These are phyloP conservation scores for Callocephalon fimbriatum DNA, from an alignment of 2,113 vertebrate genomes.

Conservation along the genomic window DNA sequence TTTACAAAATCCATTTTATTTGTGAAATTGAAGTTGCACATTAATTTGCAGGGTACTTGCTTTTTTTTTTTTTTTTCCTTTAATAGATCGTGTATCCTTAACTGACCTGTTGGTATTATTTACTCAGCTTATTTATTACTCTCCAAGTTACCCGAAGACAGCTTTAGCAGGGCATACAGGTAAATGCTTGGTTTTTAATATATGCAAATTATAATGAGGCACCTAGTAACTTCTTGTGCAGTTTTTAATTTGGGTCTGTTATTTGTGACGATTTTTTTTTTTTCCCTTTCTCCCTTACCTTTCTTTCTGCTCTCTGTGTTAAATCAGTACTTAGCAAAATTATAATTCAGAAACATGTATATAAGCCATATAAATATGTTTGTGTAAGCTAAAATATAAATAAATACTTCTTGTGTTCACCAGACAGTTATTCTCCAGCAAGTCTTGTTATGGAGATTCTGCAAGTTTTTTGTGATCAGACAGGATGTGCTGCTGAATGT, in stretches of 20 bases:
- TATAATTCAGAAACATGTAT: neutral
- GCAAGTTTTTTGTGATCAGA: slow-evolving; percentile 87
- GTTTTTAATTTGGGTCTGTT: neutral
- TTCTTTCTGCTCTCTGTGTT: neutral
- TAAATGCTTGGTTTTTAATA: slow-evolving; percentile 56
- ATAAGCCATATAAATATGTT: neutral
- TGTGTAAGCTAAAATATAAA: neutral
- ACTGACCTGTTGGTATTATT: slow-evolving; percentile 87
- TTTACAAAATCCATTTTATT: neutral
- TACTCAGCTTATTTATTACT: slow-evolving; percentile 85
- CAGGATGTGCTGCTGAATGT: slow-evolving; percentile 85
- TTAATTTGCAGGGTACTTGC: neutral
- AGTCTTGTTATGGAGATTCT: slow-evolving; percentile 88
- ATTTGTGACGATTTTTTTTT: neutral
- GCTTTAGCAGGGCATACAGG: slow-evolving; percentile 75
- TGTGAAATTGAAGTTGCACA: neutral
- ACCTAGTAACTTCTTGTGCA: neutral
- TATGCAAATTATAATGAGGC: neutral
- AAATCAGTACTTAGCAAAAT: neutral
- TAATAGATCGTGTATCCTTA: slow-evolving; percentile 81
- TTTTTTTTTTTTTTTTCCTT: neutral
- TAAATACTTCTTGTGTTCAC: slow-evolving; percentile 26
- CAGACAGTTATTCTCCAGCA: slow-evolving; percentile 87
- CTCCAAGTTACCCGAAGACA: slow-evolving; percentile 76
- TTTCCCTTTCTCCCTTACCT: neutral